phyloP scores from a whole-genome alignment of 2,888 invertebrate species.

The Drosophila siamana region DNA sequence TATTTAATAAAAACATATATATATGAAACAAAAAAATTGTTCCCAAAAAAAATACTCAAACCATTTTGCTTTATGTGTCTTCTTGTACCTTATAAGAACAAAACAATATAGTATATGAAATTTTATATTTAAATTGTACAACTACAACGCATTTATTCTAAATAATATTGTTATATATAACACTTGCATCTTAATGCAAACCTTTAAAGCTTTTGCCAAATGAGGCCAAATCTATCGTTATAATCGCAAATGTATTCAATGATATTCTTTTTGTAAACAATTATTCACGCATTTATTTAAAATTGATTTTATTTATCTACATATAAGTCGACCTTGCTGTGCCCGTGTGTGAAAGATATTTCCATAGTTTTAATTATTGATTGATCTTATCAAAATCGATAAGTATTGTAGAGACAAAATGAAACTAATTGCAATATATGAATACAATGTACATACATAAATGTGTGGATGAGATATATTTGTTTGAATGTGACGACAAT shows the following conservation, averaged over 20 bases:
- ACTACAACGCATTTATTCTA: slow-evolving; percentile 62
- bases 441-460: slow-evolving; percentile 57
- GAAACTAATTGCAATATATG: slow-evolving; percentile 53
- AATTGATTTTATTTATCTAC: slow-evolving; percentile 61
- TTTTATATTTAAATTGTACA: slow-evolving; percentile 72
- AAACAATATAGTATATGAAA: slow-evolving; percentile 62
- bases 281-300: slow-evolving; percentile 59
- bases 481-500: slow-evolving; percentile 43
- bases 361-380: slow-evolving; percentile 51
- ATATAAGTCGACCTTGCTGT: slow-evolving; percentile 58
- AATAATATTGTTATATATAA: slow-evolving; percentile 74
- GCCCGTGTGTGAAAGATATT: slow-evolving; percentile 39
- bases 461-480: slow-evolving; percentile 48
- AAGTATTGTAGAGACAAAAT: slow-evolving; percentile 37
- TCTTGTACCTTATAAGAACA: slow-evolving; percentile 63
- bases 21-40: slow-evolving; percentile 75
- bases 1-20: slow-evolving; percentile 84
- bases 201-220: slow-evolving; percentile 51
- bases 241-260: slow-evolving; percentile 66
- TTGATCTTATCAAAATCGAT: slow-evolving; percentile 52
- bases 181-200: slow-evolving; percentile 53
- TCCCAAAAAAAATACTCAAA: slow-evolving; percentile 60
- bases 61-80: slow-evolving; percentile 82
- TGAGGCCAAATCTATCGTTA: slow-evolving; percentile 54
- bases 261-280: slow-evolving; percentile 65